phyloP scores from a whole-genome alignment of 2,113 vertebrate genomes.

The Amphiprion ocellaris region DNA sequence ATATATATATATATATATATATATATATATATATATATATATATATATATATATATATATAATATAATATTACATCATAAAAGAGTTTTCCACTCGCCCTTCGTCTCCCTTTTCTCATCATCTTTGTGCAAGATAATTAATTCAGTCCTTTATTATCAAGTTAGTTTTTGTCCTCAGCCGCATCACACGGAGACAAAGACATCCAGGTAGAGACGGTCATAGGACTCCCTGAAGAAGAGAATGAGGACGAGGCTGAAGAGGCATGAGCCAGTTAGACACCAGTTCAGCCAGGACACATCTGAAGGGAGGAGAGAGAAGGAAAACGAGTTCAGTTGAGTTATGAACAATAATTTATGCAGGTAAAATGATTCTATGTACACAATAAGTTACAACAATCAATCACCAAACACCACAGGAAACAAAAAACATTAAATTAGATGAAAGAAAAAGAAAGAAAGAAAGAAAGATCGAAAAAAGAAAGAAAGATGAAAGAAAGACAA shows the following conservation, averaged over 20 bases:
- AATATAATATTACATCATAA: slow-evolving; percentile 6
- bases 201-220: slow-evolving; percentile 98
- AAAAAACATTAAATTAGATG: no score
- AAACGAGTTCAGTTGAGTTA: slow-evolving; percentile 12
- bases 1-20: slow-evolving; percentile 10
- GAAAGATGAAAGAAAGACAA: no score
- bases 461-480: no score
- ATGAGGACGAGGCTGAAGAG: slow-evolving; percentile 95
- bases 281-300: slow-evolving; percentile 99
- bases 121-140: slow-evolving; percentile 65
- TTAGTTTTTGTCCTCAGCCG: not conserved
- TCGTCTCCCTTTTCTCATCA: slow-evolving; percentile 44
- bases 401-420: no score
- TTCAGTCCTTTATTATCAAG: slow-evolving; percentile 13
- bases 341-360: no score
- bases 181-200: slow-evolving; percentile 94
- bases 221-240: slow-evolving; percentile 97
- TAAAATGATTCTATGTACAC: no score
- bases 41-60: slow-evolving; percentile 13
- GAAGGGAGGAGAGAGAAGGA: slow-evolving; percentile 54
- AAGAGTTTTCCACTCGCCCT: slow-evolving; percentile 31
- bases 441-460: no score
- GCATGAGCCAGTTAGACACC: slow-evolving; percentile 96
- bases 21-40: slow-evolving; percentile 41
- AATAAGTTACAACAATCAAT: no score